Conservation (phyloP, 1,140 invertebrate species). For the Drosophila lowei region DNA sequence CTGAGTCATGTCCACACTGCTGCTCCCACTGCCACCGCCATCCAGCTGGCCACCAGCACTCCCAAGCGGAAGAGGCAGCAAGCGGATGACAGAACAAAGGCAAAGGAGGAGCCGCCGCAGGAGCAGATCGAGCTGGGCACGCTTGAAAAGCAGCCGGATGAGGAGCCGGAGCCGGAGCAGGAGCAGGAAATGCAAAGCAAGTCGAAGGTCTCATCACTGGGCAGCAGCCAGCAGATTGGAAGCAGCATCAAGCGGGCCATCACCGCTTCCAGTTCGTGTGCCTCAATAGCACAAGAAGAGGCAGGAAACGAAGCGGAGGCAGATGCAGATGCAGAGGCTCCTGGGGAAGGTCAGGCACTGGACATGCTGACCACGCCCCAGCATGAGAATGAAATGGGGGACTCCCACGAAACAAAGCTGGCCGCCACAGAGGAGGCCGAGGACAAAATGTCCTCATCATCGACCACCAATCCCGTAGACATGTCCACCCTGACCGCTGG, state of each 20-base stretch:
- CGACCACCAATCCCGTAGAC: slow-evolving; percentile 75
- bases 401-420: slow-evolving; percentile 8
- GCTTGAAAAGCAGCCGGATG: slow-evolving; percentile 50
- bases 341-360: slow-evolving; percentile 6
- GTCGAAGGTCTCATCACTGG: slow-evolving; percentile 73
- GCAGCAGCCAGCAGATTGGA: slow-evolving; percentile 72
- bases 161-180: slow-evolving; percentile 31
- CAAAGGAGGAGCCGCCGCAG: slow-evolving; percentile 11
- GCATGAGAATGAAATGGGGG: slow-evolving; percentile 11
- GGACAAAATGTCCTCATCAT: slow-evolving; percentile 71
- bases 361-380: neutral
- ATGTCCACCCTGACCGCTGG: slow-evolving; percentile 84
- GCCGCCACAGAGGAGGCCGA: slow-evolving; percentile 36
- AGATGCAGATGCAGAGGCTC: slow-evolving; percentile 15
- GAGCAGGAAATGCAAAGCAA: slow-evolving; percentile 58
- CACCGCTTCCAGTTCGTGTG: slow-evolving; percentile 70
- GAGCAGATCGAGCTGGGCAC: slow-evolving; percentile 76
- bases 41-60: slow-evolving; percentile 40
- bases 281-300: slow-evolving; percentile 44
- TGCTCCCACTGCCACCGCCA: neutral
- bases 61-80: slow-evolving; percentile 28
- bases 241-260: slow-evolving; percentile 65
- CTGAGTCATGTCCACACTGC: slow-evolving; percentile 52
- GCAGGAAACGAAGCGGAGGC: neutral
- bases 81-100: no score